Conservation (phyloP, 2,888 invertebrate genomes). For the Plebejus melissa region DNA sequence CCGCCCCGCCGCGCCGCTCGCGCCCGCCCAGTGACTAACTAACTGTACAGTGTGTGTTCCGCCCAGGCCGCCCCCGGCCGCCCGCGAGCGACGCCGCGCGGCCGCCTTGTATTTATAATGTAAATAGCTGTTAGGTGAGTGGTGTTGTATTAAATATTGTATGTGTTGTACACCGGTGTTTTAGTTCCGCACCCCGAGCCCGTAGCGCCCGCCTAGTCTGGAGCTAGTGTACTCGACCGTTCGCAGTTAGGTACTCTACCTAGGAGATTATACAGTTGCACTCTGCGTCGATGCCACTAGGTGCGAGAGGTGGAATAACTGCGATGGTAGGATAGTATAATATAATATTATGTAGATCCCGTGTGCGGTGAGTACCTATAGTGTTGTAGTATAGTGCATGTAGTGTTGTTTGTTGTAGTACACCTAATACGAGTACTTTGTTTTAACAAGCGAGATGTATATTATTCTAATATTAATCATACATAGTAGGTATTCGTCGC, state of each 20-base stretch:
- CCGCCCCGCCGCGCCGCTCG: constrained; percentile 35
- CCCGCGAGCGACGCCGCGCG: constrained; percentile 32
- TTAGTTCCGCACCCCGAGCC: constrained; percentile 46
- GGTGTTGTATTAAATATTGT: constrained; percentile 65
- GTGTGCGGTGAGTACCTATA: background rate
- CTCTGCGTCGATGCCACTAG: too few relatives aligned
- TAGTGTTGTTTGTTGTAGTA: constrained; percentile 10
- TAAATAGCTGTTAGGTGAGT: constrained; percentile 73
- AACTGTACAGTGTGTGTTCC: constrained; percentile 24
- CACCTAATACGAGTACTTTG: background rate
- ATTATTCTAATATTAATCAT: background rate
- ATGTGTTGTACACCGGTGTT: constrained; percentile 44
- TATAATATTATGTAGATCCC: background rate
- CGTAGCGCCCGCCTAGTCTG: background rate
- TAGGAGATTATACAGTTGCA: too few relatives aligned
- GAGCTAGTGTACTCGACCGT: background rate
- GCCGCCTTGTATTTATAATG: constrained; percentile 63
- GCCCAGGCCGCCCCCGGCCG: background rate
- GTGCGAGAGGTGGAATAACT: too few relatives aligned
- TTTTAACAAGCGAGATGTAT: background rate
- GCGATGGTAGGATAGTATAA: background rate
- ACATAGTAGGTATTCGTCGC: background rate
- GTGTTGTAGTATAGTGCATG: constrained; percentile 14
- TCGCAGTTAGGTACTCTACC: background rate
- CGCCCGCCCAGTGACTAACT: constrained; percentile 16